Base-by-base conservation (phyloP, 1,140 invertebrate species). In the Tenebrio molitor region DNA sequence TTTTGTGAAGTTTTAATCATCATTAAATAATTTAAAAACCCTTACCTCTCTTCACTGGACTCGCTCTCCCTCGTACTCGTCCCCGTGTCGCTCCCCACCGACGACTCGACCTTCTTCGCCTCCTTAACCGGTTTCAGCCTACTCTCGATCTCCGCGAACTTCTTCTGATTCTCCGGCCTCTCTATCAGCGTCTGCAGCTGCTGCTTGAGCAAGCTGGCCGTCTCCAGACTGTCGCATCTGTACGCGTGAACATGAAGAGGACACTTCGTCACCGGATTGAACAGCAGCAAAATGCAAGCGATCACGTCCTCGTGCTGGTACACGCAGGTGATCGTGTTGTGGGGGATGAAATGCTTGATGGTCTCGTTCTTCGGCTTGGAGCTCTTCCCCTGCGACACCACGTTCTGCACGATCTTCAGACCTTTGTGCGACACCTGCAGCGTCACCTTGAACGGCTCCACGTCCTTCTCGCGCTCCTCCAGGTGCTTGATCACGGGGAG, bases 301-400 rank as follows among this genome's bases (percentile, higher is more conserved):
- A 97, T 95, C 14, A 97, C 89, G 81, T 97, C 96, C 63, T 95
- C 94, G 46, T 94, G 89, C 81, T 93, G 85, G n/a, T 86, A 92
- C 69, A 93, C 90, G 79, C 93, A 96, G 15, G 95, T 94, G 78
- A 97, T 92, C 74, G 94, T 94, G 83, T 95, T 92, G 82, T 95
- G 93, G n/a, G 95, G 95, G 75, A 98, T 97, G 84, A 97, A 93
- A 81, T 98, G 96, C 82, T 97, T 98, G 63, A 97, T 93, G 0
- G 88, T 89, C 76, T 89, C 89, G 81, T 89, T 86, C 53, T 88
- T 88, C 6, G 77, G 89, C 77, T 84, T 91, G 82, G 82, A 87
- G 76, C 83, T 89, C 76, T 83, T 85, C 25, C 25, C 25, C 63
- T 87, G 79, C 75, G 85, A 83, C 79, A 88, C 85, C 63, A 91